Percentiles rank a stretch among this genome's conserved stretches.
Evolutionary conservation across 2,113 vertebrate genomes (phyloP).

Genomic region (Girardinichthys multiradiatus): DNA sequence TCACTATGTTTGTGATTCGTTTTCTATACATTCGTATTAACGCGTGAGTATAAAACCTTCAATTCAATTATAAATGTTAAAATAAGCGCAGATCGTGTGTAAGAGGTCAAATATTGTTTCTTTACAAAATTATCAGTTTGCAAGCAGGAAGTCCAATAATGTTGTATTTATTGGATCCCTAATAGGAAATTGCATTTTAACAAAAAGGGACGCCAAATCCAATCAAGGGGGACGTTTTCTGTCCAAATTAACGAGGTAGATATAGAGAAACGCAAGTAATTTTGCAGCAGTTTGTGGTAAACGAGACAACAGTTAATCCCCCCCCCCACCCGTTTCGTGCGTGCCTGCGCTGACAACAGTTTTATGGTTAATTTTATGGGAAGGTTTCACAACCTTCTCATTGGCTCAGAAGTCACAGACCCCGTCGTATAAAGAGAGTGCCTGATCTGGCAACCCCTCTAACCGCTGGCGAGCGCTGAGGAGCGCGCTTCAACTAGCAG

Average conservation of each 20-base stretch:
- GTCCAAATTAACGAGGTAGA: neutral
- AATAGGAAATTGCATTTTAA: slow-evolving; percentile 6
- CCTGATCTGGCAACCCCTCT: slow-evolving; percentile 34
- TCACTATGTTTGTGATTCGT: neutral
- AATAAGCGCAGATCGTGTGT: slow-evolving; percentile 10
- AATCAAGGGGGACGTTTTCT: slow-evolving; percentile 18
- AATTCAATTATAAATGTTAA: neutral
- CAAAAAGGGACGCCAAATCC: slow-evolving; percentile 29
- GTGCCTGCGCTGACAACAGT: slow-evolving; percentile 23
- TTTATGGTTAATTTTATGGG: slow-evolving; percentile 48
- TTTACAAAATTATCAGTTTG: slow-evolving; percentile 12
- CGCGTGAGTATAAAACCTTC: neutral
- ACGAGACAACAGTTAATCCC: slow-evolving; percentile 21
- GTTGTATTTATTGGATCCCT: slow-evolving; percentile 5
- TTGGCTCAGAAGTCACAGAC: slow-evolving; percentile 71
- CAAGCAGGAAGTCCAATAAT: slow-evolving; percentile 49
- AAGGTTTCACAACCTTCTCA: slow-evolving; percentile 58
- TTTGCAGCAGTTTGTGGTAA: slow-evolving; percentile 29
- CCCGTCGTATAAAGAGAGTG: slow-evolving; percentile 61
- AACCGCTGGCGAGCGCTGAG: slow-evolving; percentile 33
- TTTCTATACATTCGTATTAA: neutral
- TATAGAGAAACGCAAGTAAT: slow-evolving; percentile 17
- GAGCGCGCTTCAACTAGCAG: slow-evolving; percentile 26
- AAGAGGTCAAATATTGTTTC: slow-evolving; percentile 23
- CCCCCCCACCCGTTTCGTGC: neutral